Evolutionary conservation across 2,888 invertebrate species (phyloP).

Genomic region (Ametastegia equiseti): DNA sequence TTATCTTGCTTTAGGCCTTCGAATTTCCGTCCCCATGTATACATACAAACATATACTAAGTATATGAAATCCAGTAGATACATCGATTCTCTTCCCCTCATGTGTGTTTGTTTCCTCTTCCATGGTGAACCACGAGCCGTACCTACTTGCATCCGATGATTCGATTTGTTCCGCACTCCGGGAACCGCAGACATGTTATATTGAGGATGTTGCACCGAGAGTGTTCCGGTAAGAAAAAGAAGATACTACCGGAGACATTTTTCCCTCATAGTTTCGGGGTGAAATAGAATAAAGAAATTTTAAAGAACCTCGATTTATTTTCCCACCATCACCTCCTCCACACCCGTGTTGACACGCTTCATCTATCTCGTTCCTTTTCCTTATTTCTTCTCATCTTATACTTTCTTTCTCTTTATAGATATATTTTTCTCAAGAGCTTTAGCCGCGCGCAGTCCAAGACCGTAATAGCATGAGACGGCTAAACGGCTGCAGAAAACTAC

Average conservation of each 20-base stretch:
- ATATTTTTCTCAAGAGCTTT: slow-evolving; percentile 4
- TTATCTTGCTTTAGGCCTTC: too few species aligned
- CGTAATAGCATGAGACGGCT: not conserved
- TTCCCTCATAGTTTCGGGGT: not conserved
- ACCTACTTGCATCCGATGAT: too few species aligned
- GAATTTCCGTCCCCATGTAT: too few species aligned
- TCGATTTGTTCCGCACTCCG: too few species aligned
- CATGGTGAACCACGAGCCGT: too few species aligned
- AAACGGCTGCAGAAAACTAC: not conserved
- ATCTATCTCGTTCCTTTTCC: not conserved
- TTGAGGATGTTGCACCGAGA: not conserved
- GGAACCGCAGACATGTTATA: too few species aligned
- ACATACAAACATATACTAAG: too few species aligned
- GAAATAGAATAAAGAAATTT: slow-evolving; percentile 1
- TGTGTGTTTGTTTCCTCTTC: too few species aligned
- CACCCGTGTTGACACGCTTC: not conserved
- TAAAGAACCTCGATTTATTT: not conserved
- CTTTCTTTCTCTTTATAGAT: not conserved
- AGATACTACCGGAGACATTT: not conserved
- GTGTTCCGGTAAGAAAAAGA: not conserved
- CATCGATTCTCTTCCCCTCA: too few species aligned
- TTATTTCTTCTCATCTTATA: not conserved
- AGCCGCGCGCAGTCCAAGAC: not conserved
- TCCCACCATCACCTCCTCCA: not conserved
- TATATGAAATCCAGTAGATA: too few species aligned